These are phyloP conservation scores for Tenthredo distinguenda DNA, from an alignment of 2,888 invertebrate genomes.

Conservation along the genomic window DNA sequence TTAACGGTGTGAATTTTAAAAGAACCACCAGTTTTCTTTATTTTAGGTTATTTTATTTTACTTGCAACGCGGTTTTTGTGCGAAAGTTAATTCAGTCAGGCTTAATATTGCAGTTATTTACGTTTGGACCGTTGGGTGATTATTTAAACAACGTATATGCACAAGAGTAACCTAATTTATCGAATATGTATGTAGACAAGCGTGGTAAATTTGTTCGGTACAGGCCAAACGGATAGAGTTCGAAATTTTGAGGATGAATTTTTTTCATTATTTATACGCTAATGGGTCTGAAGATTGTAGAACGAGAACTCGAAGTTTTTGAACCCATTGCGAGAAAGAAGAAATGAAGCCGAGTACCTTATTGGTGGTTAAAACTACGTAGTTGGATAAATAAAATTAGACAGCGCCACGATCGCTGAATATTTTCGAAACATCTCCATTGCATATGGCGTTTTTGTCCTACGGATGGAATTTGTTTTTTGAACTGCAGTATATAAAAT, in stretches of 20 bases:
- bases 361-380: background rate
- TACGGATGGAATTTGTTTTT: background rate
- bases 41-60: background rate
- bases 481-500: background rate
- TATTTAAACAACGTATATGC: background rate
- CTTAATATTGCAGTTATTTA: background rate
- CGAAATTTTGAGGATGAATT: background rate
- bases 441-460: too few species aligned
- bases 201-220: background rate
- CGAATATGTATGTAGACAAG: background rate
- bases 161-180: background rate
- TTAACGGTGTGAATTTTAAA: background rate
- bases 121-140: background rate
- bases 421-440: background rate
- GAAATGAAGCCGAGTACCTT: background rate
- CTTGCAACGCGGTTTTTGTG: background rate
- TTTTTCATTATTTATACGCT: background rate
- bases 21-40: background rate
- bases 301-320: background rate
- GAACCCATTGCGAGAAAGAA: background rate
- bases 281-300: background rate
- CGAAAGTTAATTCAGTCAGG: background rate
- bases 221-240: constrained; percentile 2
- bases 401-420: background rate
- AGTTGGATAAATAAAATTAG: background rate